phyloP scores from a whole-genome alignment of 35 echinoderm and acorn worm genomes.

The Ptychodera flava region DNA sequence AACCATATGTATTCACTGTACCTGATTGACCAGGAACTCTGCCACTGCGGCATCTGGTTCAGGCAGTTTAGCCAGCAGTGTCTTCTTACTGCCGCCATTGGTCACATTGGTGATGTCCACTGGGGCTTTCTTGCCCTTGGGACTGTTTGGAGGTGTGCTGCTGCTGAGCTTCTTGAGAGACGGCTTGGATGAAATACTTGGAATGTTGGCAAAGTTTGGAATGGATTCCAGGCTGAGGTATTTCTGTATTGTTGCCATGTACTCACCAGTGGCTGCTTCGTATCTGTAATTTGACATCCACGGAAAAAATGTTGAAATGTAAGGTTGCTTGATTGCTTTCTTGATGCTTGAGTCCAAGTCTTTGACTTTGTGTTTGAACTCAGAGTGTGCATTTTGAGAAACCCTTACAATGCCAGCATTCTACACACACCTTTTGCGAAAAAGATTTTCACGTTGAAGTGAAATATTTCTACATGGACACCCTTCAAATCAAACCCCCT shows the following conservation, averaged over 20 bases:
- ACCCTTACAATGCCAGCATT: too few relatives aligned
- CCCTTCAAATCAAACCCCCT: too few relatives aligned
- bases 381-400: too few relatives aligned
- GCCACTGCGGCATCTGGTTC: constrained; percentile 37
- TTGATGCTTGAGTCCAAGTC: too few relatives aligned
- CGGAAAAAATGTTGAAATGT: too few relatives aligned
- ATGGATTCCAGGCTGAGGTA: constrained; percentile 72
- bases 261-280: constrained; percentile 62
- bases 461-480: too few relatives aligned
- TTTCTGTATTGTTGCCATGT: constrained; percentile 61
- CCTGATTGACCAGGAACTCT: constrained; percentile 71
- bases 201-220: constrained; percentile 40
- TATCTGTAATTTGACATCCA: constrained; percentile 33
- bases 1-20: too few relatives aligned
- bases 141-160: not conserved
- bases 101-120: constrained; percentile 23
- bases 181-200: constrained; percentile 10
- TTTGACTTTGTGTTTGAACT: too few relatives aligned
- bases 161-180: not conserved
- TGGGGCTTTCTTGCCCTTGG: constrained; percentile 13
- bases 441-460: too few relatives aligned
- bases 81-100: constrained; percentile 48
- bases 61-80: constrained; percentile 48
- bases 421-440: too few relatives aligned
- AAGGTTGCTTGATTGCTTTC: too few relatives aligned